These are phyloP conservation scores for Liopterus haemorrhoidalis DNA, from an alignment of 2,888 invertebrate genomes.

Conservation along the genomic window DNA sequence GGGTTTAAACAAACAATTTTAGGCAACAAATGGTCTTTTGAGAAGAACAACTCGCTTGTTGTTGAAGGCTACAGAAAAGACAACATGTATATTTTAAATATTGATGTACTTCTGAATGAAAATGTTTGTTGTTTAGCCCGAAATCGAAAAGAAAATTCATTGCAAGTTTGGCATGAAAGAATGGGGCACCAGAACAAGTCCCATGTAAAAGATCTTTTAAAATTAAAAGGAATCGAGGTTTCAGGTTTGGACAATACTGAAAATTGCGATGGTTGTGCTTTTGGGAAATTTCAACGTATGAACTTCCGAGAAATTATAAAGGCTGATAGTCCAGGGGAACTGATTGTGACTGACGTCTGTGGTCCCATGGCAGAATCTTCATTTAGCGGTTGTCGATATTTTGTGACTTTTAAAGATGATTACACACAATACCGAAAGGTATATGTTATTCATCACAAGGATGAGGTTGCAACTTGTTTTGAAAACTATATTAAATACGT, in stretches of 20 bases:
- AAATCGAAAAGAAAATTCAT: conserved; percentile 2
- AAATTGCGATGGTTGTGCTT: conserved; percentile 19
- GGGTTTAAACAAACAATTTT: conserved; percentile 20
- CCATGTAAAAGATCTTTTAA: no score
- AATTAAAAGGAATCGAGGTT: neutral
- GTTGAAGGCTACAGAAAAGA: neutral
- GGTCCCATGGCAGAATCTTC: conserved; percentile 23
- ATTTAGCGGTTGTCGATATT: conserved; percentile 15
- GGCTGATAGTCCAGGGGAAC: conserved; percentile 8
- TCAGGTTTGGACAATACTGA: neutral
- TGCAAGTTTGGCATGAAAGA: conserved; percentile 1
- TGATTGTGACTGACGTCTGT: conserved; percentile 23
- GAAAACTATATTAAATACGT: conserved; percentile 12
- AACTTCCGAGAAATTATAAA: conserved; percentile 20
- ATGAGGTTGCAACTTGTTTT: conserved; percentile 20
- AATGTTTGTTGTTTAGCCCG: conserved; percentile 2
- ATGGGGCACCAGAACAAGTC: neutral
- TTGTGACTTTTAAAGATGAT: conserved; percentile 24
- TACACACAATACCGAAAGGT: conserved; percentile 17
- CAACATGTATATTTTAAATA: neutral
- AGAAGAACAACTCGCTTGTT: conserved; percentile 1
- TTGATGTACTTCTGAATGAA: neutral
- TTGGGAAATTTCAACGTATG: conserved; percentile 23
- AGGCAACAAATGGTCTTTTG: neutral
- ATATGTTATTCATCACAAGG: conserved; percentile 15